Percentiles rank a stretch among this genome's conserved stretches.
Evolutionary conservation across 2,797 vertebrate species (phyloP).

Genomic region (Myotis myotis): DNA sequence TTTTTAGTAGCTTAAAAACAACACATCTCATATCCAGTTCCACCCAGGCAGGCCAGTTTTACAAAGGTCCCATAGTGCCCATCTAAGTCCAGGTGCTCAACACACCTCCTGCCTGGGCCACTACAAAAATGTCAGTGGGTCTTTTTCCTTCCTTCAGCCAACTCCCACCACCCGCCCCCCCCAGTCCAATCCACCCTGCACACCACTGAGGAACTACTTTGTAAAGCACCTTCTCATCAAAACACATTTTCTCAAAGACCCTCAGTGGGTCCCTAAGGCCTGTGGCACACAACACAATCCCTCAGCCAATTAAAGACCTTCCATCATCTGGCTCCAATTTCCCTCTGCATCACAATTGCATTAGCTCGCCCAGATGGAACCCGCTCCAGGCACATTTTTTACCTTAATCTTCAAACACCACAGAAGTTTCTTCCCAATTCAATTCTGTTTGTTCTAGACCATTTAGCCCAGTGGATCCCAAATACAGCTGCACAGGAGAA

Average conservation of each 20-base stretch:
- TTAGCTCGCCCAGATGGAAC: slow-evolving; percentile 1
- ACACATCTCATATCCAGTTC: background rate
- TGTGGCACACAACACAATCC: background rate
- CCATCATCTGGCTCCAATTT: slow-evolving; percentile 34
- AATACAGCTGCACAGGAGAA: slow-evolving; percentile 37
- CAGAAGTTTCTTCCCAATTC: slow-evolving; percentile 41
- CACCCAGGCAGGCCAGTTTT: background rate
- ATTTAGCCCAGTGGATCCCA: slow-evolving; percentile 16
- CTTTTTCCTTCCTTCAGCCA: background rate
- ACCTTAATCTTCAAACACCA: slow-evolving; percentile 33
- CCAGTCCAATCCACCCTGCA: background rate
- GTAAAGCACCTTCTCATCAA: slow-evolving; percentile 23
- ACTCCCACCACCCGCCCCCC: no score
- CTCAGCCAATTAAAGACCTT: slow-evolving; percentile 11
- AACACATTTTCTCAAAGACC: slow-evolving; percentile 38
- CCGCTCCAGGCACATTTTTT: background rate
- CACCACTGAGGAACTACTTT: slow-evolving; percentile 33
- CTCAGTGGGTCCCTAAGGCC: background rate
- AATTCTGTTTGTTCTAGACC: slow-evolving; percentile 35
- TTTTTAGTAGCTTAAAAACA: slow-evolving; percentile 47
- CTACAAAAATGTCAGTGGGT: background rate
- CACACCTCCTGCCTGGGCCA: background rate
- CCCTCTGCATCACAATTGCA: background rate
- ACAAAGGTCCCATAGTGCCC: background rate
- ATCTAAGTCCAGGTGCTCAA: background rate